These are phyloP conservation scores for Dysmachus trigonus DNA, from an alignment of 2,888 invertebrate genomes.

Conservation along the genomic window DNA sequence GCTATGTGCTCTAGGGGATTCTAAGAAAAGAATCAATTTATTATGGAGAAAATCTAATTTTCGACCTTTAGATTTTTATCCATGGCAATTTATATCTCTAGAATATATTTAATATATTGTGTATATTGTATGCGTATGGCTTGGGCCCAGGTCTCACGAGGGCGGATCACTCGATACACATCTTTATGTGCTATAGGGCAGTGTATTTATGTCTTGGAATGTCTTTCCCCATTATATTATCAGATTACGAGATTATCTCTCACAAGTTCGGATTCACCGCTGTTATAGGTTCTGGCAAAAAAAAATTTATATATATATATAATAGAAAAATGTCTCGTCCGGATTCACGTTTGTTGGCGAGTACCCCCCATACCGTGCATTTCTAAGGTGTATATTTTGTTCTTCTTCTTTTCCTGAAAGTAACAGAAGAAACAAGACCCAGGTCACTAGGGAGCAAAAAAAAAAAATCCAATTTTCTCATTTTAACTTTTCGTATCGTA, in stretches of 20 bases:
- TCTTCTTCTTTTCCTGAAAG: neutral
- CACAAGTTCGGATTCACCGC: slow-evolving; percentile 9
- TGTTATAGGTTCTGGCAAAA: neutral
- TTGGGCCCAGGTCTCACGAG: neutral
- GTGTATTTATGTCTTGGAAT: slow-evolving; percentile 3
- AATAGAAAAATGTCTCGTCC: slow-evolving; percentile 9
- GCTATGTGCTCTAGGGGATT: neutral
- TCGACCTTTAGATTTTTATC: slow-evolving; percentile 15
- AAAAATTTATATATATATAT: no score
- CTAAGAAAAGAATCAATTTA: slow-evolving; percentile 15
- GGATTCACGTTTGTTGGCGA: neutral
- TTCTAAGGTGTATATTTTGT: neutral
- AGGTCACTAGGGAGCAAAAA: neutral
- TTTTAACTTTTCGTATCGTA: slow-evolving; percentile 10
- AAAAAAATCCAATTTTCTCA: slow-evolving; percentile 20
- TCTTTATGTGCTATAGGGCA: neutral
- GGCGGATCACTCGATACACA: neutral
- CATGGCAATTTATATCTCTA: neutral
- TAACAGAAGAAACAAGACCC: neutral
- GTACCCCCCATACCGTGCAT: neutral
- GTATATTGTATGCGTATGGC: neutral
- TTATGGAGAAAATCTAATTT: slow-evolving; percentile 13
- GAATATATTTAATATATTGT: neutral
- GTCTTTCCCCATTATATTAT: slow-evolving; percentile 10
- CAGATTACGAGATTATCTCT: slow-evolving; percentile 34